Evolutionary conservation across 2,888 invertebrate species (phyloP).

Genomic region (Ptychoptera albimana): DNA sequence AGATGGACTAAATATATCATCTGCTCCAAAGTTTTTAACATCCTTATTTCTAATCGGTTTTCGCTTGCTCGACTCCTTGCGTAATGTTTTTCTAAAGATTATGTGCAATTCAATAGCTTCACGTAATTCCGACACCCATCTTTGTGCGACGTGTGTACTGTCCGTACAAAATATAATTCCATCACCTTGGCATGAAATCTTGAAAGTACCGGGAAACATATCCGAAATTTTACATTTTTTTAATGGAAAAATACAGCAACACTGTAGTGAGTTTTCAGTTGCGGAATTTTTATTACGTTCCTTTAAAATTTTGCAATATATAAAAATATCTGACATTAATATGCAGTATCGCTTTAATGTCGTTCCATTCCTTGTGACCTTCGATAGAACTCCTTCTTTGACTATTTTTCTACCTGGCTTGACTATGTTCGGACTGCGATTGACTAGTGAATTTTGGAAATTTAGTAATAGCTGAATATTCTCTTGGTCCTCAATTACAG

Average conservation of each 20-base stretch:
- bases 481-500: constrained; percentile 56
- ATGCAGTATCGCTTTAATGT: constrained; percentile 46
- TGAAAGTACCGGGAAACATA: constrained; percentile 40
- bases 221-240: constrained; percentile 49
- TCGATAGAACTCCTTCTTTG: constrained; percentile 45
- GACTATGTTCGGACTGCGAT: constrained; percentile 45
- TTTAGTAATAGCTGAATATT: constrained; percentile 49
- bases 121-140: constrained; percentile 39
- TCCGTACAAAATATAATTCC: constrained; percentile 39
- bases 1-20: constrained; percentile 36
- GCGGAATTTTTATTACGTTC: constrained; percentile 29
- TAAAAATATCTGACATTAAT: constrained; percentile 53
- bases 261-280: constrained; percentile 41
- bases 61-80: constrained; percentile 46
- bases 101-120: constrained; percentile 39
- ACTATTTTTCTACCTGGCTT: constrained; percentile 45
- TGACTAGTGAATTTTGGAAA: constrained; percentile 45
- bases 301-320: constrained; percentile 52
- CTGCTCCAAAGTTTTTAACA: constrained; percentile 34
- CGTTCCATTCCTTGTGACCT: constrained; percentile 35
- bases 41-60: constrained; percentile 41
- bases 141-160: constrained; percentile 34
- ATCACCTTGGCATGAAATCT: constrained; percentile 41
- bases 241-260: constrained; percentile 50
- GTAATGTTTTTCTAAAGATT: constrained; percentile 40